Evolutionary conservation across 2,113 vertebrate genomes (phyloP).

Genomic region (Chamaea fasciata): DNA sequence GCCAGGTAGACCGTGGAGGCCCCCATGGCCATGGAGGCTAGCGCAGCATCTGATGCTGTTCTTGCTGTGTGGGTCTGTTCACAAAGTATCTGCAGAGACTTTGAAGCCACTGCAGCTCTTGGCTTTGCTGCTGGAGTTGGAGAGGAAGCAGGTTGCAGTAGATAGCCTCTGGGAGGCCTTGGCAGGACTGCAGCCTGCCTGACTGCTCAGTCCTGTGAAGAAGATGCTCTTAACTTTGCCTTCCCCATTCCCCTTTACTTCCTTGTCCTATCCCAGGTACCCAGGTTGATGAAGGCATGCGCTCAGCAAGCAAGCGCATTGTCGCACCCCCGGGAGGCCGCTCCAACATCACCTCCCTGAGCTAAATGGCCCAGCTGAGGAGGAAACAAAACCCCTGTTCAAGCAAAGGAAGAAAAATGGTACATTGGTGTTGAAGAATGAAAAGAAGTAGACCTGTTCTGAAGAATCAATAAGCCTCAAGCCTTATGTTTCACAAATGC

Average conservation of each 20-base stretch:
- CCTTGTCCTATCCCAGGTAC: slow-evolving; percentile 58
- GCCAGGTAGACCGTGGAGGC: background rate
- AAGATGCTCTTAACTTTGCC: background rate
- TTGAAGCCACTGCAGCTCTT: background rate
- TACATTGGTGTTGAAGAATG: slow-evolving; percentile 72
- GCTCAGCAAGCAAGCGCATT: slow-evolving; percentile 91
- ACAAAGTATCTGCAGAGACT: fast-evolving
- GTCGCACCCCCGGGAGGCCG: slow-evolving; percentile 94
- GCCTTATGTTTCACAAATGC: slow-evolving; percentile 93
- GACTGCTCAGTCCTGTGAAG: background rate
- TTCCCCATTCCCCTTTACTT: background rate
- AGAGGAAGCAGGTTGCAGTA: background rate
- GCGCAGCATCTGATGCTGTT: background rate
- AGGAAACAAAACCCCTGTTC: slow-evolving; percentile 62
- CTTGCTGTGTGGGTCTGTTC: background rate
- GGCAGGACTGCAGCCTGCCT: background rate
- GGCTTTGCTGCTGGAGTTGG: background rate
- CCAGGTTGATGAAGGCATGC: slow-evolving; percentile 77
- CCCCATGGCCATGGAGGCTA: background rate
- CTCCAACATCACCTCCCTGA: slow-evolving; percentile 97
- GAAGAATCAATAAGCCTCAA: slow-evolving; percentile 88
- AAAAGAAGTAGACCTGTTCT: slow-evolving; percentile 73
- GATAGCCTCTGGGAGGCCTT: background rate
- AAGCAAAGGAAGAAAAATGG: slow-evolving; percentile 76
- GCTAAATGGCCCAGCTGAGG: slow-evolving; percentile 73